Evolutionary conservation across 2,797 vertebrate genomes (phyloP), one percentile per base, ranked within the genome.

Genomic region (Fringilla coelebs): DNA sequence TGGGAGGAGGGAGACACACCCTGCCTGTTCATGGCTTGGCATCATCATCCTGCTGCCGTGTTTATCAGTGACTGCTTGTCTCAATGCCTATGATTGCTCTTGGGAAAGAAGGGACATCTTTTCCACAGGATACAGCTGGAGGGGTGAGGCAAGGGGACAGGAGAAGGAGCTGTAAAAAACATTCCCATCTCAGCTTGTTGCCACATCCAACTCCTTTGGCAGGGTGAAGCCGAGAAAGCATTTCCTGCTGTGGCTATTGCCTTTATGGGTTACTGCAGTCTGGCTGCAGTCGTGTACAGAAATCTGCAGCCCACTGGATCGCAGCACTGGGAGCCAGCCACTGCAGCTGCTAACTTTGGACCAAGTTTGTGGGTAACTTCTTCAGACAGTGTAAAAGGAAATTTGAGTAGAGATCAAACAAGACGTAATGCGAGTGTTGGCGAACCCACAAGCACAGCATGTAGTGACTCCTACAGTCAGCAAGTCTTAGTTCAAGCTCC

Each of bases 301-400:
- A 38, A 83, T 71, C 46, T 67, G 58, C 58, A 94, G 70, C 65
- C 68, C 36, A 20, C 32, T 62, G 62, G 57, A 88, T 70, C 1
- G 4, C 58, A 86, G 51, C 24, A 15, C 22, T 75, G 88, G 72
- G 73, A 93, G 26, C 36, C 79, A 93, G 85, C 46, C 82, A 66
- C 79, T 83, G 76, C 89, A 94, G 90, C 88, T 94, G 93, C 66
- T 93, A 41, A 36, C 38, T 75, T 85, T 91, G 94, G 91, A 78
- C 54, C 26, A 58, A 17, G 62, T 68, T 62, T 84, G 62, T 88
- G 54, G 25, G 82, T 78, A 81, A 84, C 87, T 91, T 91, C 89
- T 92, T 92, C 85, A 94, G 76, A 51, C n/a, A 67, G 22, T 4
- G 8, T 32, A 26, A 26, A 78, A 77, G 72, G 55, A 92, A 91